These are phyloP conservation scores for Cephalopterus ornatus DNA, from an alignment of 2,113 vertebrate species.

Conservation along the genomic window DNA sequence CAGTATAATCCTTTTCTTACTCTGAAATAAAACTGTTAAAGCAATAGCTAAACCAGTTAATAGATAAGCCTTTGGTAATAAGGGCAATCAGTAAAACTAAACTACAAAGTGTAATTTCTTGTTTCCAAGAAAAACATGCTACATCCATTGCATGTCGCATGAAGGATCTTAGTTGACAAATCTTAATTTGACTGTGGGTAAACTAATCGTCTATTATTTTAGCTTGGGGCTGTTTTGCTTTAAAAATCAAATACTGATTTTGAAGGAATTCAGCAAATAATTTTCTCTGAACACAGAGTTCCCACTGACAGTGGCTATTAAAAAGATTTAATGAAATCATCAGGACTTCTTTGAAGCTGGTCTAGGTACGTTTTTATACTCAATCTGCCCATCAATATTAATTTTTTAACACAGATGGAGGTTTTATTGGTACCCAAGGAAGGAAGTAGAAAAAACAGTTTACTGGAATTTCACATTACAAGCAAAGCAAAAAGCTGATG, in stretches of 20 bases:
- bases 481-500: not conserved
- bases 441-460: conserved; percentile 29
- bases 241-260: conserved; percentile 57
- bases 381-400: conserved; percentile 68
- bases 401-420: conserved; percentile 69
- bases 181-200: conserved; percentile 39
- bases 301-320: conserved; percentile 55
- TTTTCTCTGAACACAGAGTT: conserved; percentile 56
- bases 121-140: not conserved
- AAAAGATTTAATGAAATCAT: conserved; percentile 71
- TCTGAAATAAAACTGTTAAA: not conserved
- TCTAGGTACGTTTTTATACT: conserved; percentile 59
- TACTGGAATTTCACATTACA: conserved; percentile 39
- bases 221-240: conserved; percentile 17
- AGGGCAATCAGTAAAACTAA: not conserved
- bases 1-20: not conserved
- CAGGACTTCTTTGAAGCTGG: conserved; percentile 61
- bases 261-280: conserved; percentile 48
- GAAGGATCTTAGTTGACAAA: conserved; percentile 24
- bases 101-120: not conserved
- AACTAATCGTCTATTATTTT: conserved; percentile 63
- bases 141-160: not conserved
- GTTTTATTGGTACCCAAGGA: conserved; percentile 66
- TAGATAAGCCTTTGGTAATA: not conserved
- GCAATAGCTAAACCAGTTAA: not conserved